Conservation (phyloP, 64 coral and sea anemone genomes). For the Orbicella faveolata region DNA sequence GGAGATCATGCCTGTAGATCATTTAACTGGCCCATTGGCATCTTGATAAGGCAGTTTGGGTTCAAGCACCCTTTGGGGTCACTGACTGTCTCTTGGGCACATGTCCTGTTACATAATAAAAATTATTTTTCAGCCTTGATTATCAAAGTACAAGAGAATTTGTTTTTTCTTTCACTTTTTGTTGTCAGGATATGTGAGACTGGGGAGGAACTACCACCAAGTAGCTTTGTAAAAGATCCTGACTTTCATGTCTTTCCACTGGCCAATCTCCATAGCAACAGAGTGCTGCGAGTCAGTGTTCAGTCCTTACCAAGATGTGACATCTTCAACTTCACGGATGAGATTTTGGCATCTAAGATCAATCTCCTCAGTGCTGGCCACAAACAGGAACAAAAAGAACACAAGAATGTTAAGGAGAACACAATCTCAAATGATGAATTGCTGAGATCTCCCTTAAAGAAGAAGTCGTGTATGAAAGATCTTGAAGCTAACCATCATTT, state of each 20-base stretch:
- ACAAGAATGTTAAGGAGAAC: not conserved
- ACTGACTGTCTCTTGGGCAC: too few species aligned
- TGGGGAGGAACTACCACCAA: slow-evolving; percentile 2
- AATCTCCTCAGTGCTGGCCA: not conserved
- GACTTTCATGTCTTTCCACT: slow-evolving; percentile 59
- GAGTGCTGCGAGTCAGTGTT: slow-evolving; percentile 35
- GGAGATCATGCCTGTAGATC: too few species aligned
- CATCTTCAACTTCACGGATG: slow-evolving; percentile 32
- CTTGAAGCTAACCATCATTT: not conserved
- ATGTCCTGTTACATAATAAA: not conserved
- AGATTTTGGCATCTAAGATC: slow-evolving; percentile 16
- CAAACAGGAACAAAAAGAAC: not conserved
- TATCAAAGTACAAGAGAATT: not conserved
- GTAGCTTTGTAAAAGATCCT: slow-evolving; percentile 46
- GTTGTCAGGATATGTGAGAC: slow-evolving; percentile 25
- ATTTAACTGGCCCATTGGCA: too few species aligned
- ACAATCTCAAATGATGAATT: not conserved
- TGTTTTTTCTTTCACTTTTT: not conserved
- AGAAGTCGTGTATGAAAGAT: slow-evolving; percentile 20
- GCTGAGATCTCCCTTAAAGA: slow-evolving; percentile 29
- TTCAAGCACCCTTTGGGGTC: too few species aligned
- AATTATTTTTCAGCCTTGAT: not conserved
- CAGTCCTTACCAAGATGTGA: slow-evolving; percentile 61
- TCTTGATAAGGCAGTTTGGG: too few species aligned
- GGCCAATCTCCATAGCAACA: slow-evolving; percentile 49